Evolutionary conservation across 1,140 invertebrate species (phyloP).

Genomic region (Agraylea sexmaculata): DNA sequence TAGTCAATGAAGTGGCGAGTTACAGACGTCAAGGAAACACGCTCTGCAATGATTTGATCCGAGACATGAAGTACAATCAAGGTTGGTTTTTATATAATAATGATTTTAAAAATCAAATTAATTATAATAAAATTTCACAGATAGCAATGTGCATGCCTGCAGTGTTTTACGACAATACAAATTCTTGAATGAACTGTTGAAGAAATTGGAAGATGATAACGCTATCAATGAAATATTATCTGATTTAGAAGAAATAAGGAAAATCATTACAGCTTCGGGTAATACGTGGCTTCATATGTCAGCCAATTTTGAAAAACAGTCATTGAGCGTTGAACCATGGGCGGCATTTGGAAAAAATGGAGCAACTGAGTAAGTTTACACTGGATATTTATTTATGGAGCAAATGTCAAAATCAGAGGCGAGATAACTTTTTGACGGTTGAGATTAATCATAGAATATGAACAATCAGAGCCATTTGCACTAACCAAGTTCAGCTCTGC

Average conservation of each 20-base stretch:
- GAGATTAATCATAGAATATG: no score
- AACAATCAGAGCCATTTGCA: no score
- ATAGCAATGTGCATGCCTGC: constrained; percentile 58
- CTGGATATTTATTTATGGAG: no score
- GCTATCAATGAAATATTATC: constrained; percentile 43
- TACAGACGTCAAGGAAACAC: constrained; percentile 31
- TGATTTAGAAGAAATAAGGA: constrained; percentile 50
- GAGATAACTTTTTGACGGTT: no score
- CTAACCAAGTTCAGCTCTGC: no score
- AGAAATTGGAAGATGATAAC: constrained; percentile 43
- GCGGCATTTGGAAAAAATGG: no score
- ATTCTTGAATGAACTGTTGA: constrained; percentile 57
- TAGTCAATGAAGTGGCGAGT: constrained; percentile 59
- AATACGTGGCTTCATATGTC: constrained; percentile 61
- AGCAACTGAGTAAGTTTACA: no score
- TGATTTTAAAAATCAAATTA: not conserved
- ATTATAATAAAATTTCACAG: constrained; percentile 32
- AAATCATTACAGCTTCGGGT: constrained; percentile 42
- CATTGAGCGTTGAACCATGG: constrained; percentile 42
- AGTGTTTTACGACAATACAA: constrained; percentile 64
- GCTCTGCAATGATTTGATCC: constrained; percentile 30
- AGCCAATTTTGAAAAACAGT: constrained; percentile 49
- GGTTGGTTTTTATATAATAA: constrained; percentile 6
- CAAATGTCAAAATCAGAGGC: no score
- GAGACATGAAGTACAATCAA: constrained; percentile 21